Conservation (phyloP, 2,888 invertebrate species). For the Eupithecia centaureata region DNA sequence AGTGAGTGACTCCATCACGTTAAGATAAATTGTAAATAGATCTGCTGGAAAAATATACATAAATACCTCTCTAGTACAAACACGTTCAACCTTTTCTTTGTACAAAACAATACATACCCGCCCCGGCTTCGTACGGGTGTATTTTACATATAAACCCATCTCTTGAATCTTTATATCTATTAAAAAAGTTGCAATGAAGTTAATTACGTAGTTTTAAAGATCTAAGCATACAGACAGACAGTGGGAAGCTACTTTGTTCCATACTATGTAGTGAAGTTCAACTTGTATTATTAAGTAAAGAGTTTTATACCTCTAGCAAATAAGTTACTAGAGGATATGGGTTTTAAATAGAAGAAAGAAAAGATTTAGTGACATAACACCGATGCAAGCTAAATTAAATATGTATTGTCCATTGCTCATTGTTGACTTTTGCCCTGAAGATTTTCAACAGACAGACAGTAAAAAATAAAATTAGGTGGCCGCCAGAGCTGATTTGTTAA, state of each 20-base stretch:
- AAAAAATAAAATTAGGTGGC: neutral
- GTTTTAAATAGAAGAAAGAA: neutral
- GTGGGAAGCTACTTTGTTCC: too few relatives aligned
- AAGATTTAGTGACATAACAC: neutral
- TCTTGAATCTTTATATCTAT: too few relatives aligned
- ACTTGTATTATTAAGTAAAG: too few relatives aligned
- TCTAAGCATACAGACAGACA: too few relatives aligned
- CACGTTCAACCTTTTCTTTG: neutral
- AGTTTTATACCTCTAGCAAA: neutral
- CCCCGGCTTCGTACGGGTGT: too few relatives aligned
- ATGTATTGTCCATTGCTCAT: neutral
- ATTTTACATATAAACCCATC: too few relatives aligned
- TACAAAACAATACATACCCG: too few relatives aligned
- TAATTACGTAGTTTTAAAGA: too few relatives aligned
- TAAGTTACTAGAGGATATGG: neutral
- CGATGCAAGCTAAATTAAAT: neutral
- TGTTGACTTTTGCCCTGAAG: neutral
- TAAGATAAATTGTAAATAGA: neutral
- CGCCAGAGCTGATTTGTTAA: too few relatives aligned
- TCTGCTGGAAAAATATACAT: neutral
- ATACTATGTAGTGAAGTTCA: too few relatives aligned
- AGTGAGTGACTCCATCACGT: neutral
- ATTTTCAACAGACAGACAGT: neutral
- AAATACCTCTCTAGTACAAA: neutral
- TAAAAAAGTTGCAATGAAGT: too few relatives aligned